Conservation (phyloP, 2,797 vertebrate genomes). For the Dermochelys coriacea region DNA sequence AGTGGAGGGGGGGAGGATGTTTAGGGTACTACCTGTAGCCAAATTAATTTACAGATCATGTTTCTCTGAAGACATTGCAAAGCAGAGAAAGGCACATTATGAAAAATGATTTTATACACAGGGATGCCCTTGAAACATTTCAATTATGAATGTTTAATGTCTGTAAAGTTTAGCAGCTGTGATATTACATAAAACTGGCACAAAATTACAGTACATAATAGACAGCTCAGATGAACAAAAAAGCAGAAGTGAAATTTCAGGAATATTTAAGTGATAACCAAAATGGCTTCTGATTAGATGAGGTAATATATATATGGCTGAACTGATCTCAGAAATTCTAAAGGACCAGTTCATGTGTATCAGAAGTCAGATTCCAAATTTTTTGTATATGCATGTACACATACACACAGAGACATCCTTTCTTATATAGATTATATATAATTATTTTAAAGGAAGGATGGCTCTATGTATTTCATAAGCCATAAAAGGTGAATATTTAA, state of each 20-base stretch:
- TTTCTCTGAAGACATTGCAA: background rate
- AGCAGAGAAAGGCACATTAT: background rate
- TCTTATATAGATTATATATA: background rate
- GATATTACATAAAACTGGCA: slow-evolving; percentile 24
- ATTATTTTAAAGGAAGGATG: background rate
- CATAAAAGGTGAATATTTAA: background rate
- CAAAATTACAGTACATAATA: background rate
- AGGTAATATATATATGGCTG: background rate
- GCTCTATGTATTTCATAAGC: background rate
- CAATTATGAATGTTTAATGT: slow-evolving; percentile 16
- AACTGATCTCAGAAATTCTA: background rate
- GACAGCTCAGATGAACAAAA: background rate
- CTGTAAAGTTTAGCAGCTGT: slow-evolving; percentile 49
- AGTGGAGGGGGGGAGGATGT: accelerated
- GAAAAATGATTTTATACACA: background rate
- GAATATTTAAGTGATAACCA: background rate
- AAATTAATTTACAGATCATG: background rate
- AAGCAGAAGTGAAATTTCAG: background rate
- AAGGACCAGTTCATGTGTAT: background rate
- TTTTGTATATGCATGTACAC: background rate
- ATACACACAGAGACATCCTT: background rate
- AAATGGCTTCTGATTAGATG: background rate
- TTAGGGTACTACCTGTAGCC: background rate
- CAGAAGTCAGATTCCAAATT: background rate
- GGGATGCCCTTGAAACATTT: background rate